phyloP scores from a whole-genome alignment of 2,113 vertebrate genomes.

The Urocitellus parryii region DNA sequence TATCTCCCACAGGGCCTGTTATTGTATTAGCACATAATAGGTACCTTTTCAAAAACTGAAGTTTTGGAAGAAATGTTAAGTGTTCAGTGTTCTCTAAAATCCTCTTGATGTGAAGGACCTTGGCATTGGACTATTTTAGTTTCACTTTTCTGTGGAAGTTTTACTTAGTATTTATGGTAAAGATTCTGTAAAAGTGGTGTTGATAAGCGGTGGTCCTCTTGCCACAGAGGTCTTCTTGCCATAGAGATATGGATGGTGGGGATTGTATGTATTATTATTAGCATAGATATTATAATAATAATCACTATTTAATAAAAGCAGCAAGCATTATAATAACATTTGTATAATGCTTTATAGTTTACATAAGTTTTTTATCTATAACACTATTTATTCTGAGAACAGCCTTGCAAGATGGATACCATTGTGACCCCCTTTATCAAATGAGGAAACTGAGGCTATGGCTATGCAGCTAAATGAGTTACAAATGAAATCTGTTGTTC shows the following conservation, averaged over 20 bases:
- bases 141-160: neutral
- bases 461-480: neutral
- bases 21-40: neutral
- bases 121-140: neutral
- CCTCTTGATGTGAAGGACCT: neutral
- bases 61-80: neutral
- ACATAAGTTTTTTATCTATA: constrained; percentile 12
- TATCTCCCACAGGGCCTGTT: neutral
- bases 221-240: neutral
- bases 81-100: neutral
- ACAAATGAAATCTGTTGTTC: constrained; percentile 9
- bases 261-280: neutral
- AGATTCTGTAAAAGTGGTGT: neutral
- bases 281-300: neutral
- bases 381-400: constrained; percentile 11
- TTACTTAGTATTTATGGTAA: neutral
- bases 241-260: neutral
- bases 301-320: constrained; percentile 12
- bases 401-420: neutral
- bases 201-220: neutral
- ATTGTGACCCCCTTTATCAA: constrained; percentile 6
- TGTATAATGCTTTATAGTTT: neutral
- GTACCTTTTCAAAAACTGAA: neutral
- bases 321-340: constrained; percentile 17
- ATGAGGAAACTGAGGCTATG: constrained; percentile 13